A percentile compares a stretch with the other conserved stretches of the same genome.
Evolutionary conservation across 2,113 vertebrate genomes (phyloP).

Genomic region (Procapra przewalskii): DNA sequence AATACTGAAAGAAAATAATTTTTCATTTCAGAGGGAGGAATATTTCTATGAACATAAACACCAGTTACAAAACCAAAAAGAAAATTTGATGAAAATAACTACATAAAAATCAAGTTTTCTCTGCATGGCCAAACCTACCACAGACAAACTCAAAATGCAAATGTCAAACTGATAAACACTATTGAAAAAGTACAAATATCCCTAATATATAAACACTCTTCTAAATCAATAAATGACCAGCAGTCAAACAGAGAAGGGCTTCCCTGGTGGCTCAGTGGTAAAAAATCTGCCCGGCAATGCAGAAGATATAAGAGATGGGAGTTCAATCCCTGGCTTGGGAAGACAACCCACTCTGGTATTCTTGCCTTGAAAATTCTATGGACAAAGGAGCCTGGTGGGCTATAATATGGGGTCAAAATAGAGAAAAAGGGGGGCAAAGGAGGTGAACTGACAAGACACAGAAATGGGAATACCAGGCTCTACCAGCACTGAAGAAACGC

Average conservation of each 20-base stretch:
- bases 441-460: accelerated
- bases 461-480: no score
- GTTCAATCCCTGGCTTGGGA: not conserved
- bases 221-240: not conserved
- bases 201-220: not conserved
- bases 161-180: not conserved
- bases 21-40: no score
- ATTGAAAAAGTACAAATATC: not conserved
- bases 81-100: not conserved
- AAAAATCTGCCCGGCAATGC: not conserved
- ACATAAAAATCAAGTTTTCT: not conserved
- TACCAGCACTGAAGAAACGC: not conserved
- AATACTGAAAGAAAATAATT: no score
- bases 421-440: not conserved
- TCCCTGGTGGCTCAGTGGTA: not conserved
- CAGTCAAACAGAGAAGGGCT: not conserved
- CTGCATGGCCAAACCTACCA: not conserved
- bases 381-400: not conserved
- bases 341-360: not conserved
- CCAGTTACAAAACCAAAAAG: no score
- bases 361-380: not conserved
- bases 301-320: not conserved
- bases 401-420: not conserved
- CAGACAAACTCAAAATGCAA: not conserved
- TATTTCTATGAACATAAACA: no score